These are phyloP conservation scores for Steinernema scapterisci DNA, from an alignment of 2,888 invertebrate genomes.

Conservation along the genomic window DNA sequence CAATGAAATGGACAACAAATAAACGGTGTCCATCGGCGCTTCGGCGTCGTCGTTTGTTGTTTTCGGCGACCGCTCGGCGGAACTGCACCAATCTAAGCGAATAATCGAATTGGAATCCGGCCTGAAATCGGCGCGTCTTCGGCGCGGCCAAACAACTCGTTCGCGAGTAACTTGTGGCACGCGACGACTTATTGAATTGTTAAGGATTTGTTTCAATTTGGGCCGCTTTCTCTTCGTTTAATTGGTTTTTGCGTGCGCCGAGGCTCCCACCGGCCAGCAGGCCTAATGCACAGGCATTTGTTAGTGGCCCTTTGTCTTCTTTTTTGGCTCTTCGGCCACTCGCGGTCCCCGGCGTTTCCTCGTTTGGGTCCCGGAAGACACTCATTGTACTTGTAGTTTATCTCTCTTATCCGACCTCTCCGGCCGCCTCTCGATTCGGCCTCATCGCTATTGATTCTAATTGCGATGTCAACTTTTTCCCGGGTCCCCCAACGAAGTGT, in stretches of 20 bases:
- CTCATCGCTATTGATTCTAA: constrained; percentile 27
- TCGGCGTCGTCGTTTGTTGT: not conserved
- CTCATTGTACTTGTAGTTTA: constrained; percentile 21
- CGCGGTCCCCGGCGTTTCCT: not conserved
- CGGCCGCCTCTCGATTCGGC: not conserved
- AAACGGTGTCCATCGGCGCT: constrained; percentile 25
- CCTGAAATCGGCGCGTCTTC: not conserved
- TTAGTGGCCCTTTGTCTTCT: constrained; percentile 8
- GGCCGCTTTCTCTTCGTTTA: constrained; percentile 6
- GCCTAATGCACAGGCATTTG: constrained; percentile 28
- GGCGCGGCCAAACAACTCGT: constrained; percentile 10
- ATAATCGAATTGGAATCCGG: constrained; percentile 24
- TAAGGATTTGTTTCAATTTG: constrained; percentile 32
- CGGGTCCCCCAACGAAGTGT: not conserved
- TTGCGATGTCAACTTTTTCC: constrained; percentile 24
- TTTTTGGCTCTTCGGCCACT: not conserved
- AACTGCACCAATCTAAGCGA: not conserved
- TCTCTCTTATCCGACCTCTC: constrained; percentile 14
- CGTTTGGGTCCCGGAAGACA: constrained; percentile 14
- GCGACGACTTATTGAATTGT: constrained; percentile 30
- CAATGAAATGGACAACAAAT: not conserved
- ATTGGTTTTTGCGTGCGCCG: constrained; percentile 6
- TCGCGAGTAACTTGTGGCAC: constrained; percentile 27
- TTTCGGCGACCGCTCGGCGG: not conserved
- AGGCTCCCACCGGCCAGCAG: not conserved